Percentiles rank a stretch among this genome's conserved stretches.
Evolutionary conservation across 1,140 invertebrate genomes (phyloP).

Genomic region (Solen grandis): DNA sequence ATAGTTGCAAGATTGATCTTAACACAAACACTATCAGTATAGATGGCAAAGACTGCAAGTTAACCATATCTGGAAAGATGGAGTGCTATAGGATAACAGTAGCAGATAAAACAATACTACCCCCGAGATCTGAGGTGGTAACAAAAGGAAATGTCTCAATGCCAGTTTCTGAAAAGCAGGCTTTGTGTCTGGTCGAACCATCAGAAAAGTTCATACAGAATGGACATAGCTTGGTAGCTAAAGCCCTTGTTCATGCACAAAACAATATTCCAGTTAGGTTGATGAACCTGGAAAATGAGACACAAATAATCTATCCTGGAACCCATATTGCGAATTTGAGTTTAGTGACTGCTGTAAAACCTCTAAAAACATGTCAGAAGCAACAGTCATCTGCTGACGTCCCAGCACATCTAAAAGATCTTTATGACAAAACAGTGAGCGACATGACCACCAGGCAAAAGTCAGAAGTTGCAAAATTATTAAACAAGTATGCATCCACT

Average conservation of each 20-base stretch:
- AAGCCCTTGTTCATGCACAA: neutral
- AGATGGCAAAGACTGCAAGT: too few relatives aligned
- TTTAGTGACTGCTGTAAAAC: neutral
- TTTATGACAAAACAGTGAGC: constrained; percentile 5
- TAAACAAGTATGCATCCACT: neutral
- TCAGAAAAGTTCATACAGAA: neutral
- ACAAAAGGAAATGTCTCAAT: neutral
- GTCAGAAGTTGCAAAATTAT: neutral
- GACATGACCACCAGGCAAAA: neutral
- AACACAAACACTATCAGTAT: neutral
- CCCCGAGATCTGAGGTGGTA: constrained; percentile 21
- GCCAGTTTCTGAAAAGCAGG: neutral
- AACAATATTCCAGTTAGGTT: constrained; percentile 3
- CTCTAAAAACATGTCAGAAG: too few relatives aligned
- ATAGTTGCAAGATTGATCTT: constrained; percentile 19
- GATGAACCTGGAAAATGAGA: neutral
- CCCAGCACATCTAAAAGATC: constrained; percentile 7
- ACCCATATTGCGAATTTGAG: neutral
- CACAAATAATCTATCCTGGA: constrained; percentile 7
- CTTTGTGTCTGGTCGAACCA: constrained; percentile 1
- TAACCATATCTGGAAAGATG: neutral
- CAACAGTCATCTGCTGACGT: neutral
- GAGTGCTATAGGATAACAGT: constrained; percentile 20
- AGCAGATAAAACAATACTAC: neutral
- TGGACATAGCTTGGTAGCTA: neutral